phyloP scores from a whole-genome alignment of 2,113 vertebrate species.

The Phalacrocorax pelagicus region DNA sequence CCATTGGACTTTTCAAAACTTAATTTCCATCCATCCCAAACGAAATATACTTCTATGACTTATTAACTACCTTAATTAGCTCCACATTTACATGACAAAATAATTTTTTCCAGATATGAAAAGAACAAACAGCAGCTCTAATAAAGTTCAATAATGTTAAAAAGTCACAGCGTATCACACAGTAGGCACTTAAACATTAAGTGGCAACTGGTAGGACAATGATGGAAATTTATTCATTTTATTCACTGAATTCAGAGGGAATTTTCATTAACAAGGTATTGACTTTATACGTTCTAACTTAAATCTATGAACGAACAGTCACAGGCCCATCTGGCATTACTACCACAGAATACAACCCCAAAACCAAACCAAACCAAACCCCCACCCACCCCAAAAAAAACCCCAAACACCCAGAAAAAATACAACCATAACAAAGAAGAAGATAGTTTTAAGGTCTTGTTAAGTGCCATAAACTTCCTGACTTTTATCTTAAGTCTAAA shows the following conservation, averaged over 20 bases:
- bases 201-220: not conserved
- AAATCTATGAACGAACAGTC: not conserved
- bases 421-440: not conserved
- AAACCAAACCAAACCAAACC: not conserved
- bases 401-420: not conserved
- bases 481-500: not conserved
- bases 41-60: not conserved
- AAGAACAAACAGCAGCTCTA: not conserved
- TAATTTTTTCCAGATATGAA: not conserved
- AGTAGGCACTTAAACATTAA: not conserved
- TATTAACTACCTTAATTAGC: not conserved
- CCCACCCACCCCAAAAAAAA: not conserved
- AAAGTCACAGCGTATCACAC: not conserved
- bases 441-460: not conserved
- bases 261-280: not conserved
- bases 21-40: not conserved
- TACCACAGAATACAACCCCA: not conserved
- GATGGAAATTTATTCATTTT: not conserved
- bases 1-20: not conserved
- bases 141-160: not conserved
- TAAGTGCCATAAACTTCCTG: not conserved
- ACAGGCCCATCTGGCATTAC: not conserved
- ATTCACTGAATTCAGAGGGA: not conserved
- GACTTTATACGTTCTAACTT: not conserved
- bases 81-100: not conserved